Base-by-base conservation (phyloP, 2,797 vertebrate genomes). In the Philypnodon macrostomus region DNA sequence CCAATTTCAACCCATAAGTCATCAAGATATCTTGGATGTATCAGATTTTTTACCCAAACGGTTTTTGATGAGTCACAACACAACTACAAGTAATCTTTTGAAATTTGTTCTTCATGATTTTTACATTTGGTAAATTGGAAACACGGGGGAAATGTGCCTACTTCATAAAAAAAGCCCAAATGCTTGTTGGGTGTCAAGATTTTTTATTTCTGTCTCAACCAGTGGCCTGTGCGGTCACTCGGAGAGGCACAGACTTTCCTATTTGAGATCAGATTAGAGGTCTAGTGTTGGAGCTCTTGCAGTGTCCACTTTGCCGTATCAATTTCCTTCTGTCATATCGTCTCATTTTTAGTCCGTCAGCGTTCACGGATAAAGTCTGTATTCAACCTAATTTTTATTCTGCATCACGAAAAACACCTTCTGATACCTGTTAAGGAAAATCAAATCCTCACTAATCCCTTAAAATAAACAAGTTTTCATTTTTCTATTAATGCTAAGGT, bases 371-470 rank as follows among this genome's bases (percentile, higher is more conserved):
- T 30, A 24, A 52, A 27, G 40, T 39, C 53, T 33, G 40, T 53
- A 57, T n/a, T 2, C 32, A 32, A 31, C 7, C 12, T 47, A 45
- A 1, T 50, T 47, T 50, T 51, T 58, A 32, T 62, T 27, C 56
- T 62, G 56, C 63, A 58, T 51, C 13, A 36, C 23, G 34, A 55
- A 19, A 73, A 67, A 70, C 61, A 70, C 36, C 56, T 63, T 51
- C 56, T n/a, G n/a, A 35, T 2, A 13, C 15, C 2, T 48, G 42
- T 47, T 37, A 54, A n/a, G n/a, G n/a, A n/a, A n/a, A 48, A 41
- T 41, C 8, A 27, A 41, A 41, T 41, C 9, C 15, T 7, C 3
- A 3, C 41, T 30, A 30, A 44, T 41, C 39, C 23, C 7, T 18
- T n/a, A 30, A 17, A 44, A 44, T 18, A 30, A 44, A 44, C 26